These are phyloP conservation scores for Rhinoptilus africanus DNA, from an alignment of 2,113 vertebrate genomes.

Conservation along the genomic window DNA sequence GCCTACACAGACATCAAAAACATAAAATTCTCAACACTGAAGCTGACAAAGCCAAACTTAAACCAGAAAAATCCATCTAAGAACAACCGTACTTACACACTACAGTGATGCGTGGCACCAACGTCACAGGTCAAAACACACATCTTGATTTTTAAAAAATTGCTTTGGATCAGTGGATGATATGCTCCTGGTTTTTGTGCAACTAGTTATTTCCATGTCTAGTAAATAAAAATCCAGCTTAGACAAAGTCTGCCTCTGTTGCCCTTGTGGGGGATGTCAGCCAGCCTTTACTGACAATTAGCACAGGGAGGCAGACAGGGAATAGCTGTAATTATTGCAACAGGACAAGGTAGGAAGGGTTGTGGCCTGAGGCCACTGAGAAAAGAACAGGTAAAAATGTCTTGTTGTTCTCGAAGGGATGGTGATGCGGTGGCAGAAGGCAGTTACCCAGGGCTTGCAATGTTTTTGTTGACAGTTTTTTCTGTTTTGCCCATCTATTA, in stretches of 20 bases:
- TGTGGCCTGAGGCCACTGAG: neutral
- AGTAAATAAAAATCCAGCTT: neutral
- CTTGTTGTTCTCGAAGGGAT: neutral
- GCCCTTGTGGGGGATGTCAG: neutral
- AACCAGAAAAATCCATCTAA: neutral
- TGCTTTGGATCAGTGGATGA: neutral
- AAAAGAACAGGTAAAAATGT: neutral
- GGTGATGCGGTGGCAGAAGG: neutral
- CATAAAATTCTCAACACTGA: neutral
- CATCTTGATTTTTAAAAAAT: neutral
- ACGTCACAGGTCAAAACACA: neutral
- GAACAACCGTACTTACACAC: accelerated
- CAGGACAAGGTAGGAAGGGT: neutral
- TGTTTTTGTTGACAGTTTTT: neutral
- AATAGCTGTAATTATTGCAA: neutral
- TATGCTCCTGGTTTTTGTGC: neutral
- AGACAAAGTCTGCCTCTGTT: neutral
- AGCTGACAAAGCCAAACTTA: neutral
- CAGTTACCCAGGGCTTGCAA: neutral
- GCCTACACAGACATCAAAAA: neutral
- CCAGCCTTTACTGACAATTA: neutral
- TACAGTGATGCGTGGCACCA: accelerated
- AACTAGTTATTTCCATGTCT: neutral
- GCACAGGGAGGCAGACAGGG: neutral
- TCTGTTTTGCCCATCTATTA: neutral